Evolutionary conservation across 2,888 invertebrate species (phyloP).

Genomic region (Tyria jacobaeae): DNA sequence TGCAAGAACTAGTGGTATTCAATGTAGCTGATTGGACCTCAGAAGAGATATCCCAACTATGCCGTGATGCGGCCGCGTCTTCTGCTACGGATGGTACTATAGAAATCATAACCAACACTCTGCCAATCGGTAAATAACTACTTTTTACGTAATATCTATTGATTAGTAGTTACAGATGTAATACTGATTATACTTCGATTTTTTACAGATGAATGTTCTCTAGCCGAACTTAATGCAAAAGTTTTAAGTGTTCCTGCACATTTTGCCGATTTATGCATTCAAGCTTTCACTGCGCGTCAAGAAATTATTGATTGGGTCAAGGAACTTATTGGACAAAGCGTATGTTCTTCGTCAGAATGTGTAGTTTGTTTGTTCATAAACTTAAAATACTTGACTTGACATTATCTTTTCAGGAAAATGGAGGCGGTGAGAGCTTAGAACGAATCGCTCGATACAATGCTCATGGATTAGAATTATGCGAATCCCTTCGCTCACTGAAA

Average conservation of each 20-base stretch:
- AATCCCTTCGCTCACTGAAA: slow-evolving; percentile 70
- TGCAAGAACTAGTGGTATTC: slow-evolving; percentile 72
- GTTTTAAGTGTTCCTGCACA: slow-evolving; percentile 66
- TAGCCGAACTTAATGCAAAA: slow-evolving; percentile 68
- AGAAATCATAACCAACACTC: slow-evolving; percentile 62
- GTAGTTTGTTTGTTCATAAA: not conserved
- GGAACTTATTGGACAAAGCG: slow-evolving; percentile 65
- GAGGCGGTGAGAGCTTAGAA: slow-evolving; percentile 61
- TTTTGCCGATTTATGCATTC: slow-evolving; percentile 77
- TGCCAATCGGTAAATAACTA: slow-evolving; percentile 62
- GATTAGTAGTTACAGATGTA: no score
- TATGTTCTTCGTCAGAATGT: slow-evolving; percentile 42
- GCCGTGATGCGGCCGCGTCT: slow-evolving; percentile 64
- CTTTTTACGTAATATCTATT: not conserved
- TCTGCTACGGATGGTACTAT: slow-evolving; percentile 59
- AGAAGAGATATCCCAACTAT: slow-evolving; percentile 73
- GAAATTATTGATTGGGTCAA: slow-evolving; percentile 81
- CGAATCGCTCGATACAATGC: slow-evolving; percentile 71
- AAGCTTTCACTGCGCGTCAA: slow-evolving; percentile 76
- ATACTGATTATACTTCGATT: not conserved
- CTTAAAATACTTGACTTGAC: not conserved
- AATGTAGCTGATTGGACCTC: slow-evolving; percentile 80
- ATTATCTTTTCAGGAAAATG: slow-evolving; percentile 48
- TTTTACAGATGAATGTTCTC: slow-evolving; percentile 65
- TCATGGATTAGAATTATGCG: slow-evolving; percentile 73